These are phyloP conservation scores for Sebastes matsubarae DNA, from an alignment of 2,797 vertebrate species.

Conservation along the genomic window DNA sequence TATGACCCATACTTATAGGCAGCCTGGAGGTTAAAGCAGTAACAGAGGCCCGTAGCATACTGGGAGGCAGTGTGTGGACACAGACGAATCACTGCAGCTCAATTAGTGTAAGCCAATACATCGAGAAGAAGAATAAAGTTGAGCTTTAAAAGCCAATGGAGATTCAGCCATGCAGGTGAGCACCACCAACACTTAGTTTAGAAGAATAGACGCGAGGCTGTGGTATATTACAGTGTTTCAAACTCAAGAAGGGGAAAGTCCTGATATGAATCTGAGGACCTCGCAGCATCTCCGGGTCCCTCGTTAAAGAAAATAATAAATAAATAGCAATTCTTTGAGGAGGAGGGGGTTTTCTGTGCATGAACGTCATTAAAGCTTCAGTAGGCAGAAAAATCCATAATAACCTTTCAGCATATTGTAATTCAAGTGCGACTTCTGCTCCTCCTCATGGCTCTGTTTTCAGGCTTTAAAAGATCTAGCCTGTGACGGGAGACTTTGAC, in stretches of 20 bases:
- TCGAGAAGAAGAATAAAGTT: not conserved
- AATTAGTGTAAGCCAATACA: constrained; percentile 16
- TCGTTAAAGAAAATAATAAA: constrained; percentile 7
- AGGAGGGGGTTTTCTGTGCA: not conserved
- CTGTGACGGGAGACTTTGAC: too few species aligned
- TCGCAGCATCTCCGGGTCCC: constrained; percentile 9
- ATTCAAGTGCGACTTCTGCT: too few species aligned
- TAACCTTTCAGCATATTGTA: too few species aligned
- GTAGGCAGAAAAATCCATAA: too few species aligned
- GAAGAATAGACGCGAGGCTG: constrained; percentile 21
- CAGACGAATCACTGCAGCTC: constrained; percentile 29
- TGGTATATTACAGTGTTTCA: constrained; percentile 64
- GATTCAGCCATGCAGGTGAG: constrained; percentile 63
- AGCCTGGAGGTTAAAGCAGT: constrained; percentile 48
- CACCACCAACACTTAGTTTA: constrained; percentile 41
- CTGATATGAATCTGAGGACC: not conserved
- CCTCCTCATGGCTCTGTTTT: too few species aligned
- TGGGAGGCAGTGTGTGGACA: constrained; percentile 34
- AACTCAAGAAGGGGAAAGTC: not conserved
- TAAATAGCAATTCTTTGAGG: constrained; percentile 21
- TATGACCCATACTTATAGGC: constrained; percentile 44
- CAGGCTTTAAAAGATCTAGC: too few species aligned
- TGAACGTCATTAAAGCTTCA: not conserved
- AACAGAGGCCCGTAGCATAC: not conserved
- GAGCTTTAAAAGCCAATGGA: constrained; percentile 23